These are phyloP conservation scores for Stenolophus ochropezus DNA, from an alignment of 2,888 invertebrate genomes.

Conservation along the genomic window DNA sequence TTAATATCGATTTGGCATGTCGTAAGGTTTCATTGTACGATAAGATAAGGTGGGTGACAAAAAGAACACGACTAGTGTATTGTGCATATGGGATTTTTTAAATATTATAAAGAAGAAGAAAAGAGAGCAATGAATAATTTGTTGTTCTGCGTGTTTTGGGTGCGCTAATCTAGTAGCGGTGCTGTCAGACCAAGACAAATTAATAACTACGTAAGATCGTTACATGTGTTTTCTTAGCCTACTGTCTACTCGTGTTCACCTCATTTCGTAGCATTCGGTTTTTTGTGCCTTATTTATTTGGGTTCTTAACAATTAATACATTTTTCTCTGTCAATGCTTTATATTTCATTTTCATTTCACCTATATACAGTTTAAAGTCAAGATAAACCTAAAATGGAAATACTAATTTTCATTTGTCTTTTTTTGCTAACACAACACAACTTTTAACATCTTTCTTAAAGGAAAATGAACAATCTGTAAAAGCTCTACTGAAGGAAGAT, in stretches of 20 bases:
- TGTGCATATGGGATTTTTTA: no score
- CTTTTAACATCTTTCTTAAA: no score
- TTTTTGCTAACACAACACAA: no score
- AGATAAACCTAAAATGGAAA: no score
- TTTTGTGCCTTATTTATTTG: neutral
- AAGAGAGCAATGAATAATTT: neutral
- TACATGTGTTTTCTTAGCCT: slow-evolving; percentile 10
- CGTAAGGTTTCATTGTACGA: no score
- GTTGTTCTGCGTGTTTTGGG: neutral
- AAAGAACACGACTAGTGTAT: neutral
- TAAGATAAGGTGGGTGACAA: no score
- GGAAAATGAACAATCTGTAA: no score
- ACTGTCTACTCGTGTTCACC: neutral
- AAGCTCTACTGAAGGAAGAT: no score
- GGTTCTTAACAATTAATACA: neutral
- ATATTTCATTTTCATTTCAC: neutral
- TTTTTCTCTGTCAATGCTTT: neutral
- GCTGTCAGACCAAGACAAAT: slow-evolving; percentile 27
- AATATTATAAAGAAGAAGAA: no score
- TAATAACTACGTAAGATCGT: slow-evolving; percentile 14
- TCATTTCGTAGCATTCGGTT: neutral
- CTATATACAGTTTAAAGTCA: no score
- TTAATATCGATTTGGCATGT: no score
- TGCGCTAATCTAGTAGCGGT: slow-evolving; percentile 6
- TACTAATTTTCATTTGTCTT: no score